phyloP scores from a whole-genome alignment of 2,888 invertebrate species.

The Andrena flavipes region DNA sequence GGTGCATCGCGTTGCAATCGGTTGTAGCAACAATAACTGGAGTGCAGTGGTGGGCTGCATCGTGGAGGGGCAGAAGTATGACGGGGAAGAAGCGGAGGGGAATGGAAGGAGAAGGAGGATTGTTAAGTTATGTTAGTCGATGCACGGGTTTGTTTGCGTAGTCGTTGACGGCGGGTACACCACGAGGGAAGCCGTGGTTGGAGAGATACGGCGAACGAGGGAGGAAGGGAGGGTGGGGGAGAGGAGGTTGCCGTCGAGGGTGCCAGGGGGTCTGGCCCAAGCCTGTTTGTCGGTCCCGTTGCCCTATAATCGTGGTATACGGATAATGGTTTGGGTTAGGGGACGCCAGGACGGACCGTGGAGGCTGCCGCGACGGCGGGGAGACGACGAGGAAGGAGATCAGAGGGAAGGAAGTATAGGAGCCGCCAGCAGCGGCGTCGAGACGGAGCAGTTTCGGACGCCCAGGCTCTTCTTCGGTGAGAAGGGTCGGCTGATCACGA shows the following conservation, averaged over 20 bases:
- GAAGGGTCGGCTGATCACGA: constrained; percentile 45
- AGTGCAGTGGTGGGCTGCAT: neutral
- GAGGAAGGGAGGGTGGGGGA: constrained; percentile 15
- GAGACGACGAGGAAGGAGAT: constrained; percentile 47
- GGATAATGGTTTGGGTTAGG: constrained; percentile 77
- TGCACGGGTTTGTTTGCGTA: constrained; percentile 68
- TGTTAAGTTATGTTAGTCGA: constrained; percentile 57
- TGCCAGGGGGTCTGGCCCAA: constrained; percentile 76
- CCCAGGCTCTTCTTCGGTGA: constrained; percentile 51
- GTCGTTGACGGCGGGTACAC: constrained; percentile 55
- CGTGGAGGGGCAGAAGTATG: constrained; percentile 30
- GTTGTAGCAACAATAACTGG: constrained; percentile 36
- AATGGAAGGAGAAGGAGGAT: constrained; percentile 28
- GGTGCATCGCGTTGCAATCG: constrained; percentile 40
- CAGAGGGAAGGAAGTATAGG: constrained; percentile 49
- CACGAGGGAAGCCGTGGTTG: constrained; percentile 1
- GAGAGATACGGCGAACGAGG: constrained; percentile 23
- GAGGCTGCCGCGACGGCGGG: constrained; percentile 28
- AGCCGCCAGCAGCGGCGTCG: constrained; percentile 67
- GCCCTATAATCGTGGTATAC: constrained; percentile 78
- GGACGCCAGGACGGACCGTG: constrained; percentile 61
- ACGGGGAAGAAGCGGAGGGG: too few relatives aligned
- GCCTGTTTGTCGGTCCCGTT: constrained; percentile 77
- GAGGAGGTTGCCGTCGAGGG: constrained; percentile 41
- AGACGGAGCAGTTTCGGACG: constrained; percentile 64